Evolutionary conservation across 1,140 invertebrate species (phyloP), one percentile per base, ranked within the genome.

Genomic region (Drosophila eugracilis): DNA sequence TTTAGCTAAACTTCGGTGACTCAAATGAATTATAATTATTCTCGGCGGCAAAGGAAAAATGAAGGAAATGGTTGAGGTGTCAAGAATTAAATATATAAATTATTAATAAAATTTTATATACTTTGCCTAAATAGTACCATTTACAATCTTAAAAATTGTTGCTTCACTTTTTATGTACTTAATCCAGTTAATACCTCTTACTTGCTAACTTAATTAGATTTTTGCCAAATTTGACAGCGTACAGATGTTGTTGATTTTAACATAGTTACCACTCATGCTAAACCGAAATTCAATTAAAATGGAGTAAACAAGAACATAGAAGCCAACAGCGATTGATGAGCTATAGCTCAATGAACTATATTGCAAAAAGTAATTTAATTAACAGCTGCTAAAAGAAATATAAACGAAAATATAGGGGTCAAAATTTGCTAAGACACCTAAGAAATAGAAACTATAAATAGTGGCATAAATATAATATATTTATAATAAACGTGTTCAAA

Each of bases 231-330:
- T 59, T n/a, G n/a, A 52, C 32, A 49, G 41, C 6, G 24, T 55
- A 15, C 12, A 26, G 52, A 21, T 73, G 9, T 73, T 71, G 12
- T 63, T 73, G 41, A 55, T 73, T 50, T 74, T 63, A 58, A 63
- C 41, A 73, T 44, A 42, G n/a, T 49, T 32, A 15, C 42, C 44
- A 41, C 49, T 54, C 22, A 37, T 54, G 50, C 49, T 49, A 28
- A 74, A 50, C 30, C 26, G 49, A 59, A 78, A 78, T 67, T 73
- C 57, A 67, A 78, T 78, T 78, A 78, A 78, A 54, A 57, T 54
- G 14, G 22, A 39, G 59, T 78, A 78, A 78, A 78, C 74, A 77
- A 54, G 39, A 66, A 26, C 37, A 37, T 15, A 47, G 26, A 2
- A 30, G 17, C 59, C 28, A 59, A 66, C 59, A 48, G 26, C 19